Evolutionary conservation across 2,797 vertebrate species (phyloP), one percentile per base, ranked within the genome.

Genomic region (Sebastolobus altivelis): DNA sequence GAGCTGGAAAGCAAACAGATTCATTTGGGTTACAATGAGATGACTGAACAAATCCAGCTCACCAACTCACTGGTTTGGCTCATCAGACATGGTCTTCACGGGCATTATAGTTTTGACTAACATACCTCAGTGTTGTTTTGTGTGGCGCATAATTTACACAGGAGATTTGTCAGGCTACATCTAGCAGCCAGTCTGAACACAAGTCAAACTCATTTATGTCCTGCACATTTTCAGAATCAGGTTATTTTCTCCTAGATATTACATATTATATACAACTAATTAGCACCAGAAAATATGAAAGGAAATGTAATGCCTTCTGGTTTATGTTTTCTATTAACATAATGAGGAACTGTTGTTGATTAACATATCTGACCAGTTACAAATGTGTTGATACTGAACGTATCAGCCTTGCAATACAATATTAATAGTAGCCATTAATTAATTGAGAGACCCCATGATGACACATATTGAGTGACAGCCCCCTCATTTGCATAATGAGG

Each of bases 1-100:
- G 74, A 80, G 86, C 86, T 87, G 87, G 75, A 92, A 87, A 90
- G 83, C 81, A 92, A 89, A 90, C 87, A 65, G 72, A 88, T 84
- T 90, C 31, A 84, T 92, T 89, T 90, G 67, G 82, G 83, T 86
- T 62, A 85, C 86, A 85, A 87, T 87, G 80, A 80, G 90, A 84
- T 46, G 69, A 82, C 78, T 59, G 61, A 89, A 63, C 71, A 83
- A 76, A 86, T 87, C 49, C 72, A 77, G 68, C 81, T 81, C 85
- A 87, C 56, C 37, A 78, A 71, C 63, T 81, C 90, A 73, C 33
- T 71, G 87, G 69, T 75, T 84, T 79, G 81, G 77, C 83, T 86
- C 78, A 77, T 79, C 76, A 66, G 56, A 76, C 74, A 61, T 5
- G 62, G 55, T 62, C 58, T 79, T 75, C 71, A 79, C 55, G 9